Percentiles rank a stretch among this genome's conserved stretches.
Evolutionary conservation across 2,888 invertebrate genomes (phyloP).

Genomic region (Schrankia costaestrigalis): DNA sequence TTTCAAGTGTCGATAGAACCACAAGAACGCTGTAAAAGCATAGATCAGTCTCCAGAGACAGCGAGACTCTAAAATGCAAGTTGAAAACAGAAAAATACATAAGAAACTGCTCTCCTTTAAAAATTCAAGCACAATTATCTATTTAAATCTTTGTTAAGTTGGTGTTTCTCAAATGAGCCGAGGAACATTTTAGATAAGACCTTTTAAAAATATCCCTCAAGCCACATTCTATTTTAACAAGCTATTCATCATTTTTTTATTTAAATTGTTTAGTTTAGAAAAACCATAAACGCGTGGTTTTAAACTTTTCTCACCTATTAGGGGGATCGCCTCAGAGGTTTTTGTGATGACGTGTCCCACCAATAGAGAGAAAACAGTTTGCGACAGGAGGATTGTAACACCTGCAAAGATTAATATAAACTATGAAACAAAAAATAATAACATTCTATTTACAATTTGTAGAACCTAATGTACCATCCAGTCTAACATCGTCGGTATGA

Average conservation of each 20-base stretch:
- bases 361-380: constrained; percentile 99
- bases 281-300: constrained; percentile 44
- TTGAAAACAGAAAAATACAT: constrained; percentile 54
- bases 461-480: constrained; percentile 43
- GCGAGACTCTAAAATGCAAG: constrained; percentile 59
- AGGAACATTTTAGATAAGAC: constrained; percentile 62
- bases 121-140: constrained; percentile 64
- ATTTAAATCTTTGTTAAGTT: constrained; percentile 62
- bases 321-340: constrained; percentile 99
- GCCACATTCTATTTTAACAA: constrained; percentile 47
- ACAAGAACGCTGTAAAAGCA: constrained; percentile 52
- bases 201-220: constrained; percentile 57
- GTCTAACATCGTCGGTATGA: constrained; percentile 37
- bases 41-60: constrained; percentile 49
- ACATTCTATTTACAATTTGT: constrained; percentile 47
- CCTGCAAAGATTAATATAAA: constrained; percentile 90
- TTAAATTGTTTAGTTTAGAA: constrained; percentile 33
- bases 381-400: constrained; percentile 99
- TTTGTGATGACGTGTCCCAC: constrained; percentile 99
- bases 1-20: constrained; percentile 57
- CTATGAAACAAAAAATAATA: constrained; percentile 58
- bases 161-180: constrained; percentile 55
- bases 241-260: constrained; percentile 42
- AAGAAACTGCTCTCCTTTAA: constrained; percentile 54
- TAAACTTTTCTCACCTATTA: constrained; percentile 92